Percentiles rank a stretch among this genome's conserved stretches.
Evolutionary conservation across 2,888 invertebrate species (phyloP).

Genomic region (Labia minor): DNA sequence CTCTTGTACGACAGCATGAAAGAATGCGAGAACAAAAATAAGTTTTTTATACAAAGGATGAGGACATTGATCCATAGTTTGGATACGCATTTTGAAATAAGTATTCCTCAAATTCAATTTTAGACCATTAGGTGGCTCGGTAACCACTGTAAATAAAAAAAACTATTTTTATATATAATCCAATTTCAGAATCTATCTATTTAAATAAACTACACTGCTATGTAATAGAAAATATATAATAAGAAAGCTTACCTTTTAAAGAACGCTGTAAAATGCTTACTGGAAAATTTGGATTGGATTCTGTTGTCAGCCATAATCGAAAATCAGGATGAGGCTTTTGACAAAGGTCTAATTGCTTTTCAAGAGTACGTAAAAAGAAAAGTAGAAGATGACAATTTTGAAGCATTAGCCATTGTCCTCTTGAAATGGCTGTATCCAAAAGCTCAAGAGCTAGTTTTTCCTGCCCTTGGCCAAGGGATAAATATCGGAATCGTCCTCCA

Average conservation of each 20-base stretch:
- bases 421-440: slow-evolving; percentile 54
- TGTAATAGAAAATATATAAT: slow-evolving; percentile 14
- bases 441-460: slow-evolving; percentile 67
- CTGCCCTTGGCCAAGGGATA: slow-evolving; percentile 90
- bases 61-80: slow-evolving; percentile 57
- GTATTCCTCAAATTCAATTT: slow-evolving; percentile 81
- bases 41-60: slow-evolving; percentile 71
- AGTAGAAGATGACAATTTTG: slow-evolving; percentile 86
- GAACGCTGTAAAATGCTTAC: slow-evolving; percentile 80
- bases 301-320: slow-evolving; percentile 85
- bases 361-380: slow-evolving; percentile 64
- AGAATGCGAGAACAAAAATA: slow-evolving; percentile 80
- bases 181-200: background rate
- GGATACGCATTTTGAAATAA: slow-evolving; percentile 71
- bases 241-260: slow-evolving; percentile 51
- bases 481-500: slow-evolving; percentile 68
- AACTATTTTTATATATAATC: slow-evolving; percentile 14
- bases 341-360: slow-evolving; percentile 70
- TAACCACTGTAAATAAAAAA: slow-evolving; percentile 57
- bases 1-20: slow-evolving; percentile 89
- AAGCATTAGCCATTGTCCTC: slow-evolving; percentile 84
- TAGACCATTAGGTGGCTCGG: slow-evolving; percentile 83
- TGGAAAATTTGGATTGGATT: slow-evolving; percentile 76
- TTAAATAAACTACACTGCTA: background rate
- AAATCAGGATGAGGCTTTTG: slow-evolving; percentile 80